Conservation (phyloP, 2,797 vertebrate species). For the Acanthiza pusilla region DNA sequence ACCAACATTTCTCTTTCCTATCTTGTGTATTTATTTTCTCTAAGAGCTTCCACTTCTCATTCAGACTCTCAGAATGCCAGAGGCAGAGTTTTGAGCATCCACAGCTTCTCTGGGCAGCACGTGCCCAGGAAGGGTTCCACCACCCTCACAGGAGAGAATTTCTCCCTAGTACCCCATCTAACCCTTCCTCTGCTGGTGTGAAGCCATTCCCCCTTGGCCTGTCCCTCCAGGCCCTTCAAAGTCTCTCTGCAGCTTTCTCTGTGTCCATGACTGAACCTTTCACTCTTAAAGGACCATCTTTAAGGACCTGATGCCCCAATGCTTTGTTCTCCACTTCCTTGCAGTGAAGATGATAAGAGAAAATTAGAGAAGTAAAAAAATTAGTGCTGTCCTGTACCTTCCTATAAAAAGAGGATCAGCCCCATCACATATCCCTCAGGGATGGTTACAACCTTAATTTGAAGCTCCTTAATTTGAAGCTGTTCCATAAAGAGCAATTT, state of each 20-base stretch:
- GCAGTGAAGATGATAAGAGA: background rate
- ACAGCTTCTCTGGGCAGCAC: background rate
- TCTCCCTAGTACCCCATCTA: background rate
- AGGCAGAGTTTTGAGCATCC: background rate
- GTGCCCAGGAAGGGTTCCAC: background rate
- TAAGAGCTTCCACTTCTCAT: background rate
- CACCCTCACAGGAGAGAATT: background rate
- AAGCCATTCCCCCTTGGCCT: background rate
- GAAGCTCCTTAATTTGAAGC: background rate
- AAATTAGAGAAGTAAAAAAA: background rate
- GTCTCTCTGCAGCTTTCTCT: background rate
- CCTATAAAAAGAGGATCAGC: background rate
- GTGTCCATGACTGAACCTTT: fast-evolving
- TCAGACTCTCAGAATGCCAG: background rate
- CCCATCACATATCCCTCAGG: background rate
- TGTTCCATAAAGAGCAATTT: background rate
- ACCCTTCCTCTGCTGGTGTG: background rate
- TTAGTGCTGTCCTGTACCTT: background rate
- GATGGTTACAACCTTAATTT: background rate
- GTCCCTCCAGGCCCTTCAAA: background rate
- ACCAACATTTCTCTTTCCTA: background rate
- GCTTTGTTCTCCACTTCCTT: background rate
- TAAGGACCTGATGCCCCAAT: background rate
- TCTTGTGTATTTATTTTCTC: background rate
- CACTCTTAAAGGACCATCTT: no score